Evolutionary conservation across 2,888 invertebrate genomes (phyloP).

Genomic region (Tetragnatha montana): DNA sequence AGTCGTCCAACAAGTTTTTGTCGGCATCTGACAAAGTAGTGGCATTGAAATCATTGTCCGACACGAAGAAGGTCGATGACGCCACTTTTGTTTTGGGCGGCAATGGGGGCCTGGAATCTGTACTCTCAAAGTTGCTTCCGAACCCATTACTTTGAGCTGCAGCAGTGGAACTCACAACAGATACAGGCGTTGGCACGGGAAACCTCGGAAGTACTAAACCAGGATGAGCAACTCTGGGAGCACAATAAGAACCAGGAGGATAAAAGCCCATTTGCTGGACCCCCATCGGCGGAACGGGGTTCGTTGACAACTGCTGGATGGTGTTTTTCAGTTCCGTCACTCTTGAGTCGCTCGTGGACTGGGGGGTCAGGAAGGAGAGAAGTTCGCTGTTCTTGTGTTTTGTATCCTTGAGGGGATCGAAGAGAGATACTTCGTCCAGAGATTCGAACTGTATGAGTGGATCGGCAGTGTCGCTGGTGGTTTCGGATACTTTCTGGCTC

Average conservation of each 20-base stretch:
- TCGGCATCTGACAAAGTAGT: slow-evolving; percentile 48
- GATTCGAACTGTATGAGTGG: slow-evolving; percentile 59
- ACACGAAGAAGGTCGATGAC: slow-evolving; percentile 45
- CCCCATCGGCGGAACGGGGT: not conserved
- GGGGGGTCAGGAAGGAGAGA: slow-evolving; percentile 46
- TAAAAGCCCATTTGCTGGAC: slow-evolving; percentile 27
- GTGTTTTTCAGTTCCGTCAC: slow-evolving; percentile 63
- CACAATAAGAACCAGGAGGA: slow-evolving; percentile 32
- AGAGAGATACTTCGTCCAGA: slow-evolving; percentile 53
- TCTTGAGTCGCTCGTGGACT: slow-evolving; percentile 32
- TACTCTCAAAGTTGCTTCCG: slow-evolving; percentile 26
- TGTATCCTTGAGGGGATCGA: slow-evolving; percentile 55
- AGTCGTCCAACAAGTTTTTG: slow-evolving; percentile 55
- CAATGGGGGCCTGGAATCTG: slow-evolving; percentile 44
- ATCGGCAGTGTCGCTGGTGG: not conserved
- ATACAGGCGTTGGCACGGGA: not conserved
- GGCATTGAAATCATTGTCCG: not conserved
- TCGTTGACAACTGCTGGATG: slow-evolving; percentile 54
- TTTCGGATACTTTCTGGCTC: not conserved
- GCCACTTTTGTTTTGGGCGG: slow-evolving; percentile 50
- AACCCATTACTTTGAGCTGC: slow-evolving; percentile 17
- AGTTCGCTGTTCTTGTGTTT: slow-evolving; percentile 47
- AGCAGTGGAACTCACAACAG: not conserved
- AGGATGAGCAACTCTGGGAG: slow-evolving; percentile 54
- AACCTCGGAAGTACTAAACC: slow-evolving; percentile 33